Base-by-base conservation (phyloP, 2,113 vertebrate species). In the Genyomyrus donnyi region DNA sequence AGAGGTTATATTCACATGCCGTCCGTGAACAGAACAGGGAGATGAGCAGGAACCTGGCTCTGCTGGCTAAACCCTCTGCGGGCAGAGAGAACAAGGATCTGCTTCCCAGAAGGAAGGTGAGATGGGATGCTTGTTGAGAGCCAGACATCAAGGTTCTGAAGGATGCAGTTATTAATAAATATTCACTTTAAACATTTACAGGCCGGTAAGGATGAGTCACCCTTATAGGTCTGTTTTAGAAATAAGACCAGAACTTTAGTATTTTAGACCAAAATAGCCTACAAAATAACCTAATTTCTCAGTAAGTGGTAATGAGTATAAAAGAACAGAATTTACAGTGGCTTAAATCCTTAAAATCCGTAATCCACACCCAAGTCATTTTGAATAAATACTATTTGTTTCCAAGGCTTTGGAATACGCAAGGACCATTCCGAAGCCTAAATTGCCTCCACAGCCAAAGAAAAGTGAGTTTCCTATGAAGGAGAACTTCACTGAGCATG, bases 381-480 rank as follows among this genome's bases (percentile, higher is more conserved):
- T 62, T 89, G 11, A 87, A 52, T 87, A 10, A 49, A 62, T 53
- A 62, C 66, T 89, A 13, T 89, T 6, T 90, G 74, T 42, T 52
- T 89, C 91, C 83, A 77, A 98, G 98, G 97, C 97, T 11, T 94
- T 99, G 93, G 97, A 98, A 90, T 98, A 99, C 4, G 97, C 97
- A 39, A 98, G 96, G 94, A 97, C 93, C 21, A 97, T 98, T 56
- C 96, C 95, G 0, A 97, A 94, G 93, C 98, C 97, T 2, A 95
- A 94, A 88, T 88, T 90, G n/a, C 91, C 90, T 21, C 90, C 90
- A 46, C 80, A 89, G 0, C 4, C 90, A 0, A 96, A 91, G 46
- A 17, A 90, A 85, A 35, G 89, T 90, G 92, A 93, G 24, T 90
- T 92, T 31, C 46, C 27, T 9, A 93, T 90, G 83, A 70, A 91